Percentiles rank a stretch among this genome's conserved stretches.
phyloP scores from a whole-genome alignment of 2,113 vertebrate species.

The Colaptes auratus region DNA sequence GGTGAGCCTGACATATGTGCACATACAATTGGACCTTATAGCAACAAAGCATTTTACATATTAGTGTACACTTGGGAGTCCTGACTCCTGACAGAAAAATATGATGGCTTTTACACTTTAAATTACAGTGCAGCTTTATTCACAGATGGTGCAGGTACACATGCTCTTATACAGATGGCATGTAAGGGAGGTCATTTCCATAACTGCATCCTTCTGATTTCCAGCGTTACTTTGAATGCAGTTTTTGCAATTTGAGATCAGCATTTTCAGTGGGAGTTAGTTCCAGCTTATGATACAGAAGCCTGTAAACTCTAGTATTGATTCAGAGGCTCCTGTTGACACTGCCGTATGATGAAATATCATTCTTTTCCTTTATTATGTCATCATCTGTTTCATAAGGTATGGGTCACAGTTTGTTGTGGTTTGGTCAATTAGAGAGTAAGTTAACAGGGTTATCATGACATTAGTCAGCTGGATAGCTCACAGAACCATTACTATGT shows the following conservation, averaged over 20 bases:
- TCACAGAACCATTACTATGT: neutral
- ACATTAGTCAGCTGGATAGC: constrained; percentile 45
- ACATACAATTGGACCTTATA: neutral
- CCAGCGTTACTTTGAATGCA: neutral
- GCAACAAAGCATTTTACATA: constrained; percentile 17
- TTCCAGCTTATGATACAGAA: neutral
- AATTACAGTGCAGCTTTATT: constrained; percentile 8
- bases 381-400: neutral
- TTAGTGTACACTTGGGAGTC: constrained; percentile 43
- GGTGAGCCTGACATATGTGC: constrained; percentile 45
- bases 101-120: constrained; percentile 34
- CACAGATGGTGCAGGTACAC: neutral
- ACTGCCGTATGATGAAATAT: neutral
- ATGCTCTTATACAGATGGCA: neutral
- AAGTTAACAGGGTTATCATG: constrained; percentile 1
- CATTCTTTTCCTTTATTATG: neutral
- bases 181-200: neutral
- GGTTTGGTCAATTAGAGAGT: constrained; percentile 4
- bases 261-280: neutral
- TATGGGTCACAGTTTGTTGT: neutral
- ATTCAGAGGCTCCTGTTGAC: neutral
- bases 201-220: neutral
- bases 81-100: constrained; percentile 21
- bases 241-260: neutral
- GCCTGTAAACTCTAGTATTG: neutral